Percentiles rank a stretch among this genome's conserved stretches.
These are phyloP conservation scores for Unio pictorum DNA, from an alignment of 2,888 invertebrate species.

Conservation along the genomic window DNA sequence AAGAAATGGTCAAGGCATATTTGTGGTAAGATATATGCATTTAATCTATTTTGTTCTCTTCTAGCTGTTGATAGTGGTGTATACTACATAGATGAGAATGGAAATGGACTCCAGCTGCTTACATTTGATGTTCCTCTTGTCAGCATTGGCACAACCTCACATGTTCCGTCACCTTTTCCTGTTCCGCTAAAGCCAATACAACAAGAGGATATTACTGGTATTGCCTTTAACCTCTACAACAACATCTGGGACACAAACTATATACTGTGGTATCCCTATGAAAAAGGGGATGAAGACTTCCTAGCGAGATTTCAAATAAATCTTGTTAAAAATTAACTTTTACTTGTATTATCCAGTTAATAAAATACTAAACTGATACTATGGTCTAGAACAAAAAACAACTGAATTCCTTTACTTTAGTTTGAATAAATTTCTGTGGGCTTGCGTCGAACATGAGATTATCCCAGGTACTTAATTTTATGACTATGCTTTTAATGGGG, in stretches of 20 bases:
- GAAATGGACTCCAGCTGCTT: slow-evolving; percentile 37
- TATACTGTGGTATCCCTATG: slow-evolving; percentile 65
- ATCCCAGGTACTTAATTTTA: too few species aligned
- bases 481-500: too few species aligned
- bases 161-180: slow-evolving; percentile 55
- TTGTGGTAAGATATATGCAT: background rate
- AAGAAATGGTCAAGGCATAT: too few species aligned
- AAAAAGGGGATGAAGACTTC: slow-evolving; percentile 40
- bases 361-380: too few species aligned
- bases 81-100: slow-evolving; percentile 25
- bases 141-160: slow-evolving; percentile 37
- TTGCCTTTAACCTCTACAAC: slow-evolving; percentile 65
- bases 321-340: slow-evolving; percentile 5
- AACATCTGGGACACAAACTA: slow-evolving; percentile 69
- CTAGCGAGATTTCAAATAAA: slow-evolving; percentile 48
- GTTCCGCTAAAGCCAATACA: slow-evolving; percentile 57
- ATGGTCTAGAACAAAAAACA: too few species aligned
- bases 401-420: too few species aligned
- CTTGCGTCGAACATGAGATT: too few species aligned
- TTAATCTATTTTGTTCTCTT: slow-evolving; percentile 9
- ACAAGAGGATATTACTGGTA: slow-evolving; percentile 46
- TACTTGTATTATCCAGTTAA: too few species aligned
- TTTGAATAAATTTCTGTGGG: too few species aligned
- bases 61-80: slow-evolving; percentile 42
- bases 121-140: slow-evolving; percentile 57